Conservation (phyloP, 2,113 vertebrate genomes). For the Nesogale talazaci region DNA sequence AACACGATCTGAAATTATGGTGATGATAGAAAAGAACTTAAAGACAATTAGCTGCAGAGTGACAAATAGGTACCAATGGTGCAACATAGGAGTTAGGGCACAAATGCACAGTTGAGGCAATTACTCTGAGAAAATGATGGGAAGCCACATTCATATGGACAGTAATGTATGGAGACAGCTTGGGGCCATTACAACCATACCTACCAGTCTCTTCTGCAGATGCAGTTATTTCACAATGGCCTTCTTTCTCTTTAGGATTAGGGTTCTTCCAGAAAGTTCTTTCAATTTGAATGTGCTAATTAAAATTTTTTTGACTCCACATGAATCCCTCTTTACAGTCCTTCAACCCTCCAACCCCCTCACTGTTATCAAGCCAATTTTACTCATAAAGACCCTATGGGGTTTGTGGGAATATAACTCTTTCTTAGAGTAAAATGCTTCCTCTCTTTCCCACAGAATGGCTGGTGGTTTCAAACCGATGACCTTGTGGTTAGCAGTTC, state of each 20-base stretch:
- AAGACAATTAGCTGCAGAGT: neutral
- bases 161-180: neutral
- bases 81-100: neutral
- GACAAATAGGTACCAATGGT: neutral
- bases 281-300: neutral
- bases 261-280: neutral
- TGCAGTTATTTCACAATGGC: neutral
- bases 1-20: neutral
- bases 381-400: no score
- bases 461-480: no score
- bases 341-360: no score
- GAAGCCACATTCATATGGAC: neutral
- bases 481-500: no score
- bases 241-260: neutral
- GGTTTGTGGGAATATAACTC: no score
- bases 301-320: neutral
- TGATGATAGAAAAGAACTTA: neutral
- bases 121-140: neutral
- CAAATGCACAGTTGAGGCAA: neutral
- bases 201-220: neutral
- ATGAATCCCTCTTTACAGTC: neutral
- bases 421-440: no score
- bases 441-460: no score
- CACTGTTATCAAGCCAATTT: no score
- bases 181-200: neutral